Base-by-base conservation (phyloP, 1,140 invertebrate genomes). In the Diorhabda sublineata region DNA sequence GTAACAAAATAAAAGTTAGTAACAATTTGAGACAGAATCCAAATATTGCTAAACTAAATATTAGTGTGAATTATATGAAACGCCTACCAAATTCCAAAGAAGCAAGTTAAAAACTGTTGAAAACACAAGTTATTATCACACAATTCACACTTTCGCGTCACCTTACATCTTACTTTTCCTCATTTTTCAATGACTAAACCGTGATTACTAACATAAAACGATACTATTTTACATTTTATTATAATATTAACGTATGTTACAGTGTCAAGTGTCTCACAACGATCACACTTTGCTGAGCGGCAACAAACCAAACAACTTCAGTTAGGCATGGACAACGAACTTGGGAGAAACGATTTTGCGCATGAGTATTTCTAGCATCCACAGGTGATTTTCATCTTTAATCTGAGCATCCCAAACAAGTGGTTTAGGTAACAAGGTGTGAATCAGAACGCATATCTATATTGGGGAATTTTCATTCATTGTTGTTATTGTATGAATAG, bases 41-140 rank as follows among this genome's bases (percentile, higher is more conserved):
- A 43, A 43, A 58, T 52, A 44, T 47, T 66, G n/a, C 42, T 60
- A 65, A 65, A 9, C 43, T 56, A 6, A 42, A 70, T 42, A 58
- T 64, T 67, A 67, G 64, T n/a, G 66, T 69, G 65, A 70, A 67
- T 66, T 58, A 60, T 59, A 66, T 61, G 61, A 64, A 72, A 72
- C 73, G 73, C 73, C 73, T 74, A 74, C 73, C 73, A 69, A 74
- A 74, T 74, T 74, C 73, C 73, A 68, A 70, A 71, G 73, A 74
- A 74, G 69, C 65, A 62, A 52, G 65, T 52, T 52, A 56, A 65
- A 64, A 65, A 45, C 8, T 47, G n/a, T 5, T 26, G 59, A 56
- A 67, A 42, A 45, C 9, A 60, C 8, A n/a, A 8, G 44, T 42
- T 61, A 8, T 61, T 43, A 41, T 42, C 59, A 4, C 26, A 61